Conservation (phyloP, 2,113 vertebrate genomes). For the Nothobranchius furzeri region DNA sequence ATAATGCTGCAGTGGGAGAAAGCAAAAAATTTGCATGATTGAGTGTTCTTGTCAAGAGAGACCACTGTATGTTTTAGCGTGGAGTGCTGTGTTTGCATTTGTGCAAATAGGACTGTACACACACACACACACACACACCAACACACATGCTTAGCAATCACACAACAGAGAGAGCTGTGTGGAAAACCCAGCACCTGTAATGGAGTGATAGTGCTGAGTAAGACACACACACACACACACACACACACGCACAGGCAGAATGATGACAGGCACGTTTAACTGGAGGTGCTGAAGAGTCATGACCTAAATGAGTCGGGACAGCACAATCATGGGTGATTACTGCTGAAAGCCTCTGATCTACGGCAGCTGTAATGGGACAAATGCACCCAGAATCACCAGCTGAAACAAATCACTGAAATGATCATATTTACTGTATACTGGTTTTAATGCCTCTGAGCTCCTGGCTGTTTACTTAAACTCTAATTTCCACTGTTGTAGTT, state of each 20-base stretch:
- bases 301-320: slow-evolving; percentile 64
- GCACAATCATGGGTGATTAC: slow-evolving; percentile 70
- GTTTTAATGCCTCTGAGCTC: neutral
- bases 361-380: slow-evolving; percentile 39
- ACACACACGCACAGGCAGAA: slow-evolving; percentile 40
- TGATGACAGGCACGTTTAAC: slow-evolving; percentile 62
- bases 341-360: slow-evolving; percentile 57
- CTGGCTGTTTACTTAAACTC: neutral
- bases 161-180: slow-evolving; percentile 35
- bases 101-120: slow-evolving; percentile 50
- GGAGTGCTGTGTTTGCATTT: slow-evolving; percentile 65
- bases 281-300: slow-evolving; percentile 25
- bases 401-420: slow-evolving; percentile 10
- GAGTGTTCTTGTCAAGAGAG: slow-evolving; percentile 64
- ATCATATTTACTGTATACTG: neutral
- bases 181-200: slow-evolving; percentile 63
- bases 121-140: slow-evolving; percentile 47
- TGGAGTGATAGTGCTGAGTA: slow-evolving; percentile 71
- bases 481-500: too few relatives aligned
- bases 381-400: slow-evolving; percentile 21
- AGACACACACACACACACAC: slow-evolving; percentile 31
- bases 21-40: slow-evolving; percentile 66
- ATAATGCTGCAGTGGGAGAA: slow-evolving; percentile 60
- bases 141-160: slow-evolving; percentile 40
- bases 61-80: slow-evolving; percentile 49